Evolutionary conservation across 2,888 invertebrate genomes (phyloP).

Genomic region (Apantesis nais): DNA sequence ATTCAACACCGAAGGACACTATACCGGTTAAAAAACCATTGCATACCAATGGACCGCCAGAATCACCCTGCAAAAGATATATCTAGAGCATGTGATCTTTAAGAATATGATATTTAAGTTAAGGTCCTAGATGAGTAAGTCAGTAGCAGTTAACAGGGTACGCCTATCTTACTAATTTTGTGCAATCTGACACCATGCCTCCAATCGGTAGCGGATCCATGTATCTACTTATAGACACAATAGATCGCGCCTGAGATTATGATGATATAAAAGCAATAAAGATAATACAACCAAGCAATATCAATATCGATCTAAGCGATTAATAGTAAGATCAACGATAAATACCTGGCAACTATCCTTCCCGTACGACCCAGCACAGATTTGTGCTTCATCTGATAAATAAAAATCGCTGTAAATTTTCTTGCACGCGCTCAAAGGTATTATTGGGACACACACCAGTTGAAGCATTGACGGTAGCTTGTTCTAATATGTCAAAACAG

Average conservation of each 20-base stretch:
- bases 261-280: not conserved
- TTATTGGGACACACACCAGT: slow-evolving; percentile 11
- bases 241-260: too few relatives aligned
- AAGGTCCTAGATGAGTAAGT: not conserved
- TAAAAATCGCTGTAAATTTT: not conserved
- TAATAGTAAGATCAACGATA: not conserved
- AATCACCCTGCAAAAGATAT: slow-evolving; percentile 51
- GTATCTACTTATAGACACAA: too few relatives aligned
- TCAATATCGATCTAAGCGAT: not conserved
- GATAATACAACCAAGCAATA: not conserved
- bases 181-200: too few relatives aligned
- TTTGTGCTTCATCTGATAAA: slow-evolving; percentile 12
- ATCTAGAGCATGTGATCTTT: not conserved
- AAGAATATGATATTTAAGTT: not conserved
- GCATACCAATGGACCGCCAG: slow-evolving; percentile 58
- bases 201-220: not conserved
- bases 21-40: slow-evolving; percentile 52
- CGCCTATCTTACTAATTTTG: too few relatives aligned
- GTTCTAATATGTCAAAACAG: not conserved
- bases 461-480: not conserved
- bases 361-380: slow-evolving; percentile 24
- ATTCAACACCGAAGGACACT: slow-evolving; percentile 51
- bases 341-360: slow-evolving; percentile 28
- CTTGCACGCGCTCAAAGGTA: slow-evolving; percentile 2
- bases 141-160: too few relatives aligned